Base-by-base conservation (phyloP, 2,888 invertebrate genomes). In the Melieria omissa region DNA sequence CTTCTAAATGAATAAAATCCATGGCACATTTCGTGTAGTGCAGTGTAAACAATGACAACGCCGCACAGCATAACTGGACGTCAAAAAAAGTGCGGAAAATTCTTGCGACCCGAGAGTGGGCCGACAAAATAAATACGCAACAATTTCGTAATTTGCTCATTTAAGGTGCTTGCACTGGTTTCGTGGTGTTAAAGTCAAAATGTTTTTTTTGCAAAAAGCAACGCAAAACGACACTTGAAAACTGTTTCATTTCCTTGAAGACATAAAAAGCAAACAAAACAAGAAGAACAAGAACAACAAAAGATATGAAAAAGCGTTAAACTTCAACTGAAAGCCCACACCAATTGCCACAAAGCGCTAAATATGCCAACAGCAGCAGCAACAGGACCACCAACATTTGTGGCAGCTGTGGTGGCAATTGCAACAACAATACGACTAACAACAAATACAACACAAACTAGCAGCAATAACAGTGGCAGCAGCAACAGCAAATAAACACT, bases 401-500 rank as follows among this genome's bases (percentile, higher is more conserved):
- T 61, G 60, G 67, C 67, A 47, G 67, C 60, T 55, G 61, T 49
- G 61, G 61, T 62, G 14, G 60, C 61, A 60, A 61, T 61, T 12
- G 62, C 69, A 70, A 70, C 70, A 81, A 77, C 81, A 82, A 82
- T 29, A 29, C 29, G 29, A 29, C 2, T 29, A 29, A 29, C 29
- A 49, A 49, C 12, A 49, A 49, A 49, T 49, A 49, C 12, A 12
- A 9, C 12, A 49, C 9, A 10, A 12, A 49, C 9, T 49, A 29
- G 1, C 29, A 29, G 29, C 29, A 29, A 29, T 29, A 65, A 68
- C 52, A 68, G 61, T 62, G 14, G 60, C 61, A 60, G 67, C 67
- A 16, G 62, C 69, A 70, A 70, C 70, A 81, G 77, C 81, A 82
- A 82, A 82, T 82, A 83, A 83, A 82, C 83, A 83, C 83, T 83